phyloP scores from a whole-genome alignment of 1,140 invertebrate genomes.

The Drosophila santomea region DNA sequence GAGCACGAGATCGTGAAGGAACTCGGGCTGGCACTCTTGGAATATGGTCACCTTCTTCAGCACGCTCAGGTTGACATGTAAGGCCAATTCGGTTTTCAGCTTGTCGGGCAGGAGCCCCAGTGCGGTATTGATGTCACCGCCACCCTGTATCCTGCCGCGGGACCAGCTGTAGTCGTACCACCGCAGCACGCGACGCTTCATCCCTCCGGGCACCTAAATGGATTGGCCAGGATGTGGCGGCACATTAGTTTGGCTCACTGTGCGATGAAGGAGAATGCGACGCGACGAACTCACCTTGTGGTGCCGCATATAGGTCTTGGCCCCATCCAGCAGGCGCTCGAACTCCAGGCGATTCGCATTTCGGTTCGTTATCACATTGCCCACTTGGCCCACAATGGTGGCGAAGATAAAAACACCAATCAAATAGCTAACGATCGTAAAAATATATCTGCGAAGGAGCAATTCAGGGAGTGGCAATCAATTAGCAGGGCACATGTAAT shows the following conservation, averaged over 20 bases:
- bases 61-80: conserved; percentile 97
- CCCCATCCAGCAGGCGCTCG: conserved; percentile 96
- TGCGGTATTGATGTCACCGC: conserved; percentile 97
- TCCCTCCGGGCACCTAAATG: conserved; percentile 93
- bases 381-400: conserved; percentile 98
- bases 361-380: conserved; percentile 98
- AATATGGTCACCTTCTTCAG: conserved; percentile 94
- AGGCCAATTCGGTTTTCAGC: conserved; percentile 97
- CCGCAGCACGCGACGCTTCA: conserved; percentile 96
- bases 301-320: conserved; percentile 98
- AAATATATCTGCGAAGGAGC: conserved; percentile 91
- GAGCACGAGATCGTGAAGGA: conserved; percentile 97
- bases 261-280: too few relatives aligned
- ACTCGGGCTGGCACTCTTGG: conserved; percentile 98
- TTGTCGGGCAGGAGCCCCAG: conserved; percentile 97
- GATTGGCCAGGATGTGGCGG: neutral
- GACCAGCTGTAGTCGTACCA: conserved; percentile 99
- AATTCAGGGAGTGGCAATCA: conserved; percentile 18
- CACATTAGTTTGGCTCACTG: too few relatives aligned
- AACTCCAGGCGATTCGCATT: conserved; percentile 98
- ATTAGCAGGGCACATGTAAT: conserved; percentile 2
- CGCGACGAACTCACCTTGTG: conserved; percentile 89
- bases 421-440: conserved; percentile 98
- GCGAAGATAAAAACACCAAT: conserved; percentile 99
- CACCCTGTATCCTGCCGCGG: conserved; percentile 96